A percentile compares a stretch with the other conserved stretches of the same genome.
phyloP scores from a whole-genome alignment of 2,888 invertebrate species.

The Ichneumoninae sp. region DNA sequence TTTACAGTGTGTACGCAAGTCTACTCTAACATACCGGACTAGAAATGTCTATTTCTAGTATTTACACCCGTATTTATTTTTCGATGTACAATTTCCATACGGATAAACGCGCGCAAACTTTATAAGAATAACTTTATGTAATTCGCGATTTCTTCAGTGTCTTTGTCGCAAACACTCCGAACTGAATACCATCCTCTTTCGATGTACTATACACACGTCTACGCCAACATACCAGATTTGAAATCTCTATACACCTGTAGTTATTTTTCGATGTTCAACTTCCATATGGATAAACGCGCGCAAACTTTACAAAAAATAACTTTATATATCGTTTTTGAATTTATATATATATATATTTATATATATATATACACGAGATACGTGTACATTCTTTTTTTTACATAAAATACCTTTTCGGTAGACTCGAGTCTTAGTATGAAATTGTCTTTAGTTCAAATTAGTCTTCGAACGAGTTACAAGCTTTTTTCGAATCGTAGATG shows the following conservation, averaged over 20 bases:
- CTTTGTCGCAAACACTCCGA: conserved; percentile 45
- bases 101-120: conserved; percentile 30
- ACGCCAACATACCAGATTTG: conserved; percentile 42
- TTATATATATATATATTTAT: conserved; percentile 42
- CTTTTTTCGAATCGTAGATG: conserved; percentile 9
- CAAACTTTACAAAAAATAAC: conserved; percentile 48
- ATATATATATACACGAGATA: conserved; percentile 51
- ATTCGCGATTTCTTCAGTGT: conserved; percentile 24
- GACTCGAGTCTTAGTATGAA: conserved; percentile 26
- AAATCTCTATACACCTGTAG: conserved; percentile 43
- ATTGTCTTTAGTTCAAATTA: conserved; percentile 36
- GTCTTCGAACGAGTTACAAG: conserved; percentile 14
- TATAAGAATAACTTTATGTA: conserved; percentile 51
- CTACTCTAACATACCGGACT: conserved; percentile 15
- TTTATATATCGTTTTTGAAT: conserved; percentile 48
- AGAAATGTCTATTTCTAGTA: conserved; percentile 47
- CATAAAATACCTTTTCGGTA: conserved; percentile 10
- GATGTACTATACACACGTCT: conserved; percentile 38
- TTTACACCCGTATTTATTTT: conserved; percentile 55
- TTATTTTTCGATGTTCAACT: conserved; percentile 48
- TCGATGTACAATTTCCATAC: conserved; percentile 39
- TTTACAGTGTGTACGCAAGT: too few species aligned
- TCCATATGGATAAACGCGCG: conserved; percentile 17
- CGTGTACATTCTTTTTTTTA: conserved; percentile 35
- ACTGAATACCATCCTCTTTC: conserved; percentile 58